Percentiles rank a stretch among this genome's conserved stretches.
These are phyloP conservation scores for Sphaerophoria taeniata DNA, from an alignment of 2,888 invertebrate species.

Conservation along the genomic window DNA sequence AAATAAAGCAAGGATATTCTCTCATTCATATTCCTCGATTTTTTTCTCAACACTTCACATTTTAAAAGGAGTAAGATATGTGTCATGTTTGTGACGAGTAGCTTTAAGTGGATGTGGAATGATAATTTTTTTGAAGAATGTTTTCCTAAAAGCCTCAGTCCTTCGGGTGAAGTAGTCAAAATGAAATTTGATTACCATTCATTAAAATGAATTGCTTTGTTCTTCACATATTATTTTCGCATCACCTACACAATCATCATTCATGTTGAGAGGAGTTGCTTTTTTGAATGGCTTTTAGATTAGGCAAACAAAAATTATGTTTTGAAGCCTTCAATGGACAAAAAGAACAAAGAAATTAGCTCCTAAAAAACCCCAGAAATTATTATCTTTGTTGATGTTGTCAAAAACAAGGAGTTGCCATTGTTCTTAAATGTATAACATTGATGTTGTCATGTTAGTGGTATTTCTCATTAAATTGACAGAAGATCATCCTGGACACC, in stretches of 20 bases:
- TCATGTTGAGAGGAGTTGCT: too few species aligned
- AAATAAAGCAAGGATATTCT: constrained; percentile 7
- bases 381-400: too few species aligned
- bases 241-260: neutral
- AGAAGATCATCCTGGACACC: too few species aligned
- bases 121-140: neutral
- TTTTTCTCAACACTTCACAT: constrained; percentile 5
- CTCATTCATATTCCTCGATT: neutral
- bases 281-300: too few species aligned
- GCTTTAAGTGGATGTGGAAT: constrained; percentile 8
- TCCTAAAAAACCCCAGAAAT: too few species aligned
- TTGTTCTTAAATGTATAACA: too few species aligned
- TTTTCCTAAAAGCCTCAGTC: constrained; percentile 11
- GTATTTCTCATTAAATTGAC: too few species aligned
- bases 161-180: constrained; percentile 8
- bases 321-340: too few species aligned
- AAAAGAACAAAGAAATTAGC: too few species aligned
- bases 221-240: neutral
- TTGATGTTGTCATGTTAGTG: too few species aligned
- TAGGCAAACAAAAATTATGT: too few species aligned
- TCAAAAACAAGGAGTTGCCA: too few species aligned
- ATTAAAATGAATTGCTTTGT: constrained; percentile 9
- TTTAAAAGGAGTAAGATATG: neutral
- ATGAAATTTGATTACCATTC: constrained; percentile 27
- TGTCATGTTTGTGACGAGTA: neutral